Percentiles rank a stretch among this genome's conserved stretches.
phyloP scores from a whole-genome alignment of 1,140 invertebrate species.

The Leptonema lineaticorne region DNA sequence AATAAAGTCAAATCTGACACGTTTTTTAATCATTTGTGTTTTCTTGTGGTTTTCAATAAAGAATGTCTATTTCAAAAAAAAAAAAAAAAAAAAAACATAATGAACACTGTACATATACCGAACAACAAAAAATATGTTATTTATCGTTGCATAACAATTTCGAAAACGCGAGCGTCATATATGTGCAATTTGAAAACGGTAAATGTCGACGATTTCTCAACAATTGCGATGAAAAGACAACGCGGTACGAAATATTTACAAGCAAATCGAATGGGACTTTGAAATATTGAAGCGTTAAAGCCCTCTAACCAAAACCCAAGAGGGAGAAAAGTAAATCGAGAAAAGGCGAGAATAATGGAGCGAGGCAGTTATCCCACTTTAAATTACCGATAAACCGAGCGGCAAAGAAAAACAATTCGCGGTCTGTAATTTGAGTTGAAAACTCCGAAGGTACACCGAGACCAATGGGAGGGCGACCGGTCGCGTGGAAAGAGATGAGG shows the following conservation, averaged over 20 bases:
- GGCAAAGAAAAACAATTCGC: conserved; percentile 41
- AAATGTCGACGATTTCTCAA: neutral
- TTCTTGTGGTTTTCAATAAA: too few relatives aligned
- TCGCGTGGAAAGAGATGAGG: neutral
- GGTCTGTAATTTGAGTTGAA: conserved; percentile 38
- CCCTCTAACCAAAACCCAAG: conserved; percentile 9
- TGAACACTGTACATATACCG: too few relatives aligned
- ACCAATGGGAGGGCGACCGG: neutral
- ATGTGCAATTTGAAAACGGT: too few relatives aligned
- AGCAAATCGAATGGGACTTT: conserved; percentile 42
- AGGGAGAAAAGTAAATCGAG: conserved; percentile 19
- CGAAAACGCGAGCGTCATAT: neutral
- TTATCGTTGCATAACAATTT: too few relatives aligned
- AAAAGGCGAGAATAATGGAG: conserved; percentile 38
- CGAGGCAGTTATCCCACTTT: conserved; percentile 40
- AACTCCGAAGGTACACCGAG: conserved; percentile 25
- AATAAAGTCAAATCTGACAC: too few relatives aligned
- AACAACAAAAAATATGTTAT: too few relatives aligned
- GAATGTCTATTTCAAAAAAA: neutral
- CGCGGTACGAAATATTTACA: conserved; percentile 37
- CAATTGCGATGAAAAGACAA: conserved; percentile 1
- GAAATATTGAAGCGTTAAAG: conserved; percentile 41
- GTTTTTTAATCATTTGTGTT: too few relatives aligned
- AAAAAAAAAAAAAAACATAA: neutral
- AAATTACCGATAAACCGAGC: conserved; percentile 41